phyloP scores from a whole-genome alignment of 2,797 vertebrate genomes.

The Halcyon badia region DNA sequence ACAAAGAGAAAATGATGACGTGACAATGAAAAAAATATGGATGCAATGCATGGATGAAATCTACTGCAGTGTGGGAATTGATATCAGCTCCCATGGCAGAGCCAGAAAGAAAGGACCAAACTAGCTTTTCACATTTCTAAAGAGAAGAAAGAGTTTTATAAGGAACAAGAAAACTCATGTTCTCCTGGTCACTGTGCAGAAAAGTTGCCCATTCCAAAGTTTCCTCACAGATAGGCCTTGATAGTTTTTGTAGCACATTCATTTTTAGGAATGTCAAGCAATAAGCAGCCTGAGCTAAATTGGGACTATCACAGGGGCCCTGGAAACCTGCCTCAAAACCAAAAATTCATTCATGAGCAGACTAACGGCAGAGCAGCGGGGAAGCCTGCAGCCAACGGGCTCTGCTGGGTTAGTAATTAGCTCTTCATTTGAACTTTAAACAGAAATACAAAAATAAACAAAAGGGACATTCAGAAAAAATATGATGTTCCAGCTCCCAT shows the following conservation, averaged over 20 bases:
- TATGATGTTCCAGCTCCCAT: constrained; percentile 29
- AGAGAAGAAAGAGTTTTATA: background rate
- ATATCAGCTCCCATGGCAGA: background rate
- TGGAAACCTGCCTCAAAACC: constrained; percentile 27
- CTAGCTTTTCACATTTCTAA: background rate
- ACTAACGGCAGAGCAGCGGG: background rate
- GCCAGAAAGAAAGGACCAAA: background rate
- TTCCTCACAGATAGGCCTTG: background rate
- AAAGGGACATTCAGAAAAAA: background rate
- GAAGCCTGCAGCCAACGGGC: constrained; percentile 36
- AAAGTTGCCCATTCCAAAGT: background rate
- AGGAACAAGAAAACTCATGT: background rate
- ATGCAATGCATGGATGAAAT: background rate
- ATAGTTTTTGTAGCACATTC: background rate
- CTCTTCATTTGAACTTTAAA: constrained; percentile 16
- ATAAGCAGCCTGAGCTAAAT: constrained; percentile 36
- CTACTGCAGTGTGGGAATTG: background rate
- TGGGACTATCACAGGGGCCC: background rate
- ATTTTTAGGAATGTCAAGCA: background rate
- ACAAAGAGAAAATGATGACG: background rate
- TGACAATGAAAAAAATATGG: background rate
- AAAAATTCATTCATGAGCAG: constrained; percentile 57
- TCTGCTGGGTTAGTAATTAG: constrained; percentile 48
- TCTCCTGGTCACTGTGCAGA: background rate
- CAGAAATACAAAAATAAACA: constrained; percentile 37